phyloP scores from a whole-genome alignment of 2,888 invertebrate species.

The Hirtodrosophila alboralis region DNA sequence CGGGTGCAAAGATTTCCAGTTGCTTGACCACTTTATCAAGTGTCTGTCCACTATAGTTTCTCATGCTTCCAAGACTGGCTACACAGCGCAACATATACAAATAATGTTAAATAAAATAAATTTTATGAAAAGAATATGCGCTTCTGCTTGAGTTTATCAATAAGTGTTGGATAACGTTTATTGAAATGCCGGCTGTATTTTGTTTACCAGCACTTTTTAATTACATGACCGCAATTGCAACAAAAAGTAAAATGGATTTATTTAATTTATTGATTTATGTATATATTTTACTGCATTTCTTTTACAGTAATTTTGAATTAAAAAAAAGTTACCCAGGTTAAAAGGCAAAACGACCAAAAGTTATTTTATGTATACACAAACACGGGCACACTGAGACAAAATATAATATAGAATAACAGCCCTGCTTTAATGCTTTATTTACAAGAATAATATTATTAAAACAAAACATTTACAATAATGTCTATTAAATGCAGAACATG shows the following conservation, averaged over 20 bases:
- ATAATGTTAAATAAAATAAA: not conserved
- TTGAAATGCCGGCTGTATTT: not conserved
- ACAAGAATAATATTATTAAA: too few species aligned
- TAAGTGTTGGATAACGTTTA: constrained; percentile 19
- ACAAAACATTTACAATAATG: constrained; percentile 7
- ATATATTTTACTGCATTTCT: too few species aligned
- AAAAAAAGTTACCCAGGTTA: too few species aligned
- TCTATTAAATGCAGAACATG: constrained; percentile 37
- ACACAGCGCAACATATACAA: constrained; percentile 36
- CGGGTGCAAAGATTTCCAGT: constrained; percentile 89
- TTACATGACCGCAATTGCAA: not conserved
- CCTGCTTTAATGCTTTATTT: too few species aligned
- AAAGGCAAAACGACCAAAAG: too few species aligned
- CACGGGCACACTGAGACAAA: too few species aligned
- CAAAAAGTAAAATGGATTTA: too few species aligned
- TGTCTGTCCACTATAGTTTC: constrained; percentile 42
- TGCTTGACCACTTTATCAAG: constrained; percentile 85
- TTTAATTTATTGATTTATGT: too few species aligned
- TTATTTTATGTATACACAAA: too few species aligned
- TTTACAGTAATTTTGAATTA: too few species aligned
- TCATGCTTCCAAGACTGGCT: constrained; percentile 45
- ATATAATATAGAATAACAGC: too few species aligned
- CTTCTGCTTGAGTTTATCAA: not conserved
- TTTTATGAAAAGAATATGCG: not conserved
- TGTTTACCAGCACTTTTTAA: constrained; percentile 16